Conservation (phyloP, 2,888 invertebrate genomes). For the Phorcus lineatus region DNA sequence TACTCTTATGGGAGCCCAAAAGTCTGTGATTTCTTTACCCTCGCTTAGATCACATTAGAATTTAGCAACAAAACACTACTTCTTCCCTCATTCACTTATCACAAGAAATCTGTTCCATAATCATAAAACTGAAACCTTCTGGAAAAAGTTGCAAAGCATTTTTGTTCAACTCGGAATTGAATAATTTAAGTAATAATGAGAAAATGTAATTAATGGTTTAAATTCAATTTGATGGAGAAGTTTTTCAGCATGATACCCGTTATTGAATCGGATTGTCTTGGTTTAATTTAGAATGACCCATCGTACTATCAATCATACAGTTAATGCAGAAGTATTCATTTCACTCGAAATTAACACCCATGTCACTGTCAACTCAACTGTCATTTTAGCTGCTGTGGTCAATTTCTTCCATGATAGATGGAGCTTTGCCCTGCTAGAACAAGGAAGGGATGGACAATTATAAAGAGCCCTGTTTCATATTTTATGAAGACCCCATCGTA, state of each 20-base stretch:
- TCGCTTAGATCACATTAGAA: neutral
- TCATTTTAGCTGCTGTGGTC: conserved; percentile 22
- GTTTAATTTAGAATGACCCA: conserved; percentile 17
- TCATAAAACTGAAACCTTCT: neutral
- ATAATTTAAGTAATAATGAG: neutral
- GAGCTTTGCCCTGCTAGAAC: conserved; percentile 2
- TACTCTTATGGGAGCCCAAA: neutral
- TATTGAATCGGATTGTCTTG: conserved; percentile 17
- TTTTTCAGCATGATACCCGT: conserved; percentile 12
- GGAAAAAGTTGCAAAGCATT: neutral
- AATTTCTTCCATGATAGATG: conserved; percentile 14
- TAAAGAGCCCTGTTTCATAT: conserved; percentile 23
- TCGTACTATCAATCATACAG: conserved; percentile 15
- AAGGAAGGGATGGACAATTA: conserved; percentile 1
- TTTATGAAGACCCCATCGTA: conserved; percentile 20
- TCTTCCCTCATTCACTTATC: neutral
- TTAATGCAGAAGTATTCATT: conserved; percentile 24
- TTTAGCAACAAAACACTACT: neutral
- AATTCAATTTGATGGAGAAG: conserved; percentile 4
- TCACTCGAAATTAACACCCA: conserved; percentile 24
- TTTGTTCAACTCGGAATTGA: too few relatives aligned
- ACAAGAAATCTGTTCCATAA: neutral
- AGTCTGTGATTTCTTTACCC: conserved; percentile 14
- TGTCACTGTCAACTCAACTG: conserved; percentile 18
- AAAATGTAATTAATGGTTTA: conserved; percentile 5